phyloP scores from a whole-genome alignment of 2,797 vertebrate species.

The Anabas testudineus region DNA sequence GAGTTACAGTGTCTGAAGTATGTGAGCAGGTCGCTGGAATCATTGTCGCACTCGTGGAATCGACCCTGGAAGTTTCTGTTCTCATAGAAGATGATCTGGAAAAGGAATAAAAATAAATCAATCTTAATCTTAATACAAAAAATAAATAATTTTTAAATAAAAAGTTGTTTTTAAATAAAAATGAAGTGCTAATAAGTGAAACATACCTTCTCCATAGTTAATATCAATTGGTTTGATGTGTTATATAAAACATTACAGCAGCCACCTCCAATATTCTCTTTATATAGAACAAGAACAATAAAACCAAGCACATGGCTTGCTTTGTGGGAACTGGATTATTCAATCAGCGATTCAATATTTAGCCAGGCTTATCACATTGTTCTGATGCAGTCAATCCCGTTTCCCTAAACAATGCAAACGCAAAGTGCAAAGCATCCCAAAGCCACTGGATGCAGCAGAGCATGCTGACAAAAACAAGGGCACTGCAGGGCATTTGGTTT shows the following conservation, averaged over 20 bases:
- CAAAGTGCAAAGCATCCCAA: constrained; percentile 57
- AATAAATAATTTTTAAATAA: too few species aligned
- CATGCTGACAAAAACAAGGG: constrained; percentile 58
- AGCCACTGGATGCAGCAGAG: constrained; percentile 52
- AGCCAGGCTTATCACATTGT: constrained; percentile 75
- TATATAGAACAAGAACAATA: constrained; percentile 60
- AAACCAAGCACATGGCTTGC: constrained; percentile 50
- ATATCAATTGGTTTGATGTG: constrained; percentile 12
- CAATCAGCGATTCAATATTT: constrained; percentile 68
- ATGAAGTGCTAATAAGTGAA: background rate
- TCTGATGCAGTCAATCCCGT: constrained; percentile 60
- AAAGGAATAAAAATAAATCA: background rate
- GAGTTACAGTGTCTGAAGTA: constrained; percentile 54
- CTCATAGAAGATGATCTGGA: constrained; percentile 47
- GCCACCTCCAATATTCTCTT: constrained; percentile 51
- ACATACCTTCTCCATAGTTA: constrained; percentile 51
- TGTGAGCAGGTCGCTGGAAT: constrained; percentile 43
- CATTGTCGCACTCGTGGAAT: constrained; percentile 35
- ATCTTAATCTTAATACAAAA: too few species aligned
- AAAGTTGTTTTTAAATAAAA: too few species aligned
- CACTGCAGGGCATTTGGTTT: constrained; percentile 55
- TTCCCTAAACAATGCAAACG: constrained; percentile 66
- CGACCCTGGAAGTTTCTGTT: constrained; percentile 51
- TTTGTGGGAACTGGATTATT: constrained; percentile 49
- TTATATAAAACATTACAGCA: constrained; percentile 41